Evolutionary conservation across 2,888 invertebrate genomes (phyloP), one percentile per base, ranked within the genome.

Genomic region (Mythimna impura): DNA sequence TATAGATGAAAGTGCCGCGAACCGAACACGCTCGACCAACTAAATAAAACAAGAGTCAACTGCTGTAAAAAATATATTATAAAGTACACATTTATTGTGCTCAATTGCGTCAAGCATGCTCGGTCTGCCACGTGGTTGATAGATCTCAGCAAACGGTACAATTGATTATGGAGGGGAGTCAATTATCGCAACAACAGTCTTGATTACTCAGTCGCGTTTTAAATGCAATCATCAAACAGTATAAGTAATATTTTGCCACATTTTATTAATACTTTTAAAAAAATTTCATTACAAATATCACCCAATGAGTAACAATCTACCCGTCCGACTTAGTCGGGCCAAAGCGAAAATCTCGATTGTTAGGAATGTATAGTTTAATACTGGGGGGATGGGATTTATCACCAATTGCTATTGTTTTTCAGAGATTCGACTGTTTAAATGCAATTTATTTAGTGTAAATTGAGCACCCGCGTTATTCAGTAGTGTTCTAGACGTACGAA

Each of bases 291-390:
- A 93, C 89, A 92, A 80, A 92, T 94, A 95, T 95, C 95, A 95
- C 95, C 93, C 93, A 95, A 95, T 94, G 92, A 95, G 93, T 93
- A 92, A 89, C 88, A 90, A 89, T 88, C 88, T 84, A 89, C 89
- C 81, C 80, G 79, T 86, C 86, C 88, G 91, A 93, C 93, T 89
- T 88, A 79, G 92, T 92, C 92, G 67, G 82, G 89, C 90, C 88
- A 92, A 91, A 91, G 84, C 87, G 86, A 92, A 93, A 92, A 86
- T 82, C 93, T 94, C 94, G 90, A 93, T 94, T 92, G 93, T 89
- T 82, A 95, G 95, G 96, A 96, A 96, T 96, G 95, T 96, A 91
- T 93, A 89, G 92, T 93, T 91, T 94, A 95, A 95, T 95, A 95
- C 94, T 94, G 47, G 47, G 47, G 94, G 91, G 89, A 86, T 88